Evolutionary conservation across 2,797 vertebrate genomes (phyloP).

Genomic region (Adrianichthys oophorus): DNA sequence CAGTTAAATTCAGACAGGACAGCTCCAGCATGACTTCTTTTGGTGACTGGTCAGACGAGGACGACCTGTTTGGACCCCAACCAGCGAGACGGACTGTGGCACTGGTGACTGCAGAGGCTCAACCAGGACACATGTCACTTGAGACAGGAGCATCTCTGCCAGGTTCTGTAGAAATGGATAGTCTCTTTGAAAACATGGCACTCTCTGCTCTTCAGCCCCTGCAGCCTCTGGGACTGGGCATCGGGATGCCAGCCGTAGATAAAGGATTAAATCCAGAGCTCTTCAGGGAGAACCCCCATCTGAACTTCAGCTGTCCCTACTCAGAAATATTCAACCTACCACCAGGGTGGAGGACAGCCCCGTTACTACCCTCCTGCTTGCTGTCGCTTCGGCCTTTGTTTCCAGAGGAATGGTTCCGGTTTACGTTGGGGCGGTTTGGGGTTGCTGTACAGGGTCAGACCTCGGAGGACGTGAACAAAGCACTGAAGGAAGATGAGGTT

Average conservation of each 20-base stretch:
- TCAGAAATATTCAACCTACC: slow-evolving; percentile 86
- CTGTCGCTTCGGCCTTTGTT: slow-evolving; percentile 85
- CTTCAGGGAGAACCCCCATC: slow-evolving; percentile 61
- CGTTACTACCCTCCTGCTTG: slow-evolving; percentile 79
- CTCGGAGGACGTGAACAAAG: slow-evolving; percentile 81
- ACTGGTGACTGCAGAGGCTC: slow-evolving; percentile 75
- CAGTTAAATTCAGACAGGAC: slow-evolving; percentile 75
- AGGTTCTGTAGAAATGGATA: slow-evolving; percentile 87
- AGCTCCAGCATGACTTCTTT: slow-evolving; percentile 84
- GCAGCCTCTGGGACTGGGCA: slow-evolving; percentile 81
- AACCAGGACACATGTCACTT: slow-evolving; percentile 57
- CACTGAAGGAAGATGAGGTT: slow-evolving; percentile 84
- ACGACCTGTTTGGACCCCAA: slow-evolving; percentile 88
- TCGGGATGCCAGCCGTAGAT: slow-evolving; percentile 87
- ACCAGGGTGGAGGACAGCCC: slow-evolving; percentile 85
- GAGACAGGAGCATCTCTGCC: slow-evolving; percentile 83
- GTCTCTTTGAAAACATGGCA: slow-evolving; percentile 75
- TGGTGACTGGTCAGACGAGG: slow-evolving; percentile 92
- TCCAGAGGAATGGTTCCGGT: slow-evolving; percentile 94
- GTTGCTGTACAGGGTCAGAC: slow-evolving; percentile 81
- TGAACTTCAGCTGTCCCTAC: slow-evolving; percentile 86
- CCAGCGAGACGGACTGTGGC: slow-evolving; percentile 76
- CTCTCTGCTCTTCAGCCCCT: slow-evolving; percentile 81
- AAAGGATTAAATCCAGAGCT: slow-evolving; percentile 76
- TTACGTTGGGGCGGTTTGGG: slow-evolving; percentile 83